Base-by-base conservation (phyloP, 2,797 vertebrate species). In the Tympanoctomys barrerae region DNA sequence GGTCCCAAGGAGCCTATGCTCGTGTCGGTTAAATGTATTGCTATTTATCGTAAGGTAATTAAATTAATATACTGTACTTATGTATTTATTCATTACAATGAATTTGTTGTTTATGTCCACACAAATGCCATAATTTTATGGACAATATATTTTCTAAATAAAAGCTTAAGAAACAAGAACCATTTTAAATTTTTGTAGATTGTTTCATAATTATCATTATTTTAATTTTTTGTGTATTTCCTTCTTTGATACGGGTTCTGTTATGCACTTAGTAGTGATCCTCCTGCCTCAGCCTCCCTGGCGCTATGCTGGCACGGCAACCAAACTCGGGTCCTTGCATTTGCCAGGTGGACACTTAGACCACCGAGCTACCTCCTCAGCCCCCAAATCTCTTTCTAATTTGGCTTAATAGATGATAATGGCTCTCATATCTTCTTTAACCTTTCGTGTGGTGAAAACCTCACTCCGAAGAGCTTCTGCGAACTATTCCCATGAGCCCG, bases 161-260 rank as follows among this genome's bases (percentile, higher is more conserved):
- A 96, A 91, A 89, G 39, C n/a, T 61, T 71, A 39, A 87, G 46
- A 87, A 19, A 59, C 22, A 33, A 16, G 14, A n/a, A 73, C 90
- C 66, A 59, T 33, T 46, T 81, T n/a, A 52, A 31, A 33, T 8
- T 52, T 80, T 82, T 71, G 1, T 3, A 66, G 85, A 54, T 81
- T 22, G 85, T 54, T 66, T 84, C 31, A 85, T 59, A n/a, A 7
- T n/a, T 70, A 54, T 54, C 13, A 54, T 54, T 54, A 54, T 54
- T 54, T 54, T 54, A 54, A 12, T 12, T 54, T 54, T 54, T 14
- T 54, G 3, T 14, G 12, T 54, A 54, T 54, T 54, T 54, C 12
- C 13, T 54, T 14, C 13, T 14, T 54, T 13, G 12, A 54, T 13
- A 54, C 2, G 14, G 13, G 52, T 14, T 57, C 54, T 57, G 0